Evolutionary conservation across 2,797 vertebrate genomes (phyloP), one percentile per base, ranked within the genome.

Genomic region (Pitangus sulphuratus): DNA sequence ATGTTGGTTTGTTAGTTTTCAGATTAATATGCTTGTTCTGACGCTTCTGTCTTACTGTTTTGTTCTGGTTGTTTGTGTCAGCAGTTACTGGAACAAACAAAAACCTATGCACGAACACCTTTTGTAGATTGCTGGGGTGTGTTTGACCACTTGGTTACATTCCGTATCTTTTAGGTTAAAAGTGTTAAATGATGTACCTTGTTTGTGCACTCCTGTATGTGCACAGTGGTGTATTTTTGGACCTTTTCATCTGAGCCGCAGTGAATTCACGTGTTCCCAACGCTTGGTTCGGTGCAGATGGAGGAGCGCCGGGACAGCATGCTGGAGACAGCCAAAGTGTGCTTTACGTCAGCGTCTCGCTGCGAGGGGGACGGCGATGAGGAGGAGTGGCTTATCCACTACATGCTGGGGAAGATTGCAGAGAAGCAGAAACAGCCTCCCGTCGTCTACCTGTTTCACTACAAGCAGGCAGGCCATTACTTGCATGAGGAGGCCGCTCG

Each of bases 311-410:
- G 98, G 45, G 98, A 99, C 93, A 98, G 98, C 72, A 99, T 99
- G 99, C 92, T 99, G 95, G 99, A 99, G 97, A 99, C 98, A 0
- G 98, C 99, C 25, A 98, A 98, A n/a, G 97, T 98, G 96, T 99
- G 99, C 94, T 99, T 99, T 95, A 98, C 98, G 2, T 98, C 99
- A 0, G 99, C 99, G 0, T 99, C 99, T 16, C 98, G 94, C 58
- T 99, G 99, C 33, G 99, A 99, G 94, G 99, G 99, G 0, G 99
- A 99, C 5, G 99, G 99, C 0, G 99, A 99, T 3, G 99, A 99
- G 95, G 99, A 99, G 95, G 99, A 99, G 97, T 99, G 99, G 99
- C 99, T 99, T 35, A 99, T 99, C 91, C 99, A 99, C 95, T 99
- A 99, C 97, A 99, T 99, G 99, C 98, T 99, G 94, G 99, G 99